phyloP scores from a whole-genome alignment of 2,888 invertebrate genomes.

The Ochropleura plecta region DNA sequence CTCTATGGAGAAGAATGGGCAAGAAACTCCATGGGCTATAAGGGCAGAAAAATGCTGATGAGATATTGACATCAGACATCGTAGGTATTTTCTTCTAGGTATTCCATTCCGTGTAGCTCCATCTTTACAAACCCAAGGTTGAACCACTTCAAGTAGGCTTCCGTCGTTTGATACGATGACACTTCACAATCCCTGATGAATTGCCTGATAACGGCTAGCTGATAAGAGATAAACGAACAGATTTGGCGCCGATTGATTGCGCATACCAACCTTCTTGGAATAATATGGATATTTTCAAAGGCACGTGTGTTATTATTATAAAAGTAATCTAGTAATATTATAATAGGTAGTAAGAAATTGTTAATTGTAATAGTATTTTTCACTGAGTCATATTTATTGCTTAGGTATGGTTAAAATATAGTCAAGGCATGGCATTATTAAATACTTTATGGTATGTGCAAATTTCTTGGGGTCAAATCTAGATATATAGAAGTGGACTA shows the following conservation, averaged over 20 bases:
- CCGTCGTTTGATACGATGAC: slow-evolving; percentile 42
- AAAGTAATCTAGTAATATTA: background rate
- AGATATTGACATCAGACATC: background rate
- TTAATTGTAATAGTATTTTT: slow-evolving; percentile 16
- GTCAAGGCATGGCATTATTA: background rate
- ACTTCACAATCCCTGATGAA: slow-evolving; percentile 48
- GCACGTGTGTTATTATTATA: slow-evolving; percentile 28
- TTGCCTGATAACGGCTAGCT: slow-evolving; percentile 30
- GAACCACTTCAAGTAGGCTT: slow-evolving; percentile 43
- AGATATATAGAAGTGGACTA: background rate
- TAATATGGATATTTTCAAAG: slow-evolving; percentile 6
- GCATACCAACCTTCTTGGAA: slow-evolving; percentile 45
- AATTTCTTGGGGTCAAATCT: background rate
- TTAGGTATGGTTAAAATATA: background rate
- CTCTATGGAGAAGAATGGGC: too few relatives aligned
- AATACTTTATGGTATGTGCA: background rate
- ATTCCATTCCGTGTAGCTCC: background rate
- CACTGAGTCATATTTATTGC: slow-evolving; percentile 2
- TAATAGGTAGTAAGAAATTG: slow-evolving; percentile 7
- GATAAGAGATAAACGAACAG: slow-evolving; percentile 49
- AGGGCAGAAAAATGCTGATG: too few relatives aligned
- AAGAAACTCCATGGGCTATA: too few relatives aligned
- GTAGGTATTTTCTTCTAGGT: background rate
- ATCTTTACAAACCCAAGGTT: slow-evolving; percentile 40
- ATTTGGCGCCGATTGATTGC: slow-evolving; percentile 57